Conservation (phyloP, 2,888 invertebrate genomes). For the Helicoverpa assulta region DNA sequence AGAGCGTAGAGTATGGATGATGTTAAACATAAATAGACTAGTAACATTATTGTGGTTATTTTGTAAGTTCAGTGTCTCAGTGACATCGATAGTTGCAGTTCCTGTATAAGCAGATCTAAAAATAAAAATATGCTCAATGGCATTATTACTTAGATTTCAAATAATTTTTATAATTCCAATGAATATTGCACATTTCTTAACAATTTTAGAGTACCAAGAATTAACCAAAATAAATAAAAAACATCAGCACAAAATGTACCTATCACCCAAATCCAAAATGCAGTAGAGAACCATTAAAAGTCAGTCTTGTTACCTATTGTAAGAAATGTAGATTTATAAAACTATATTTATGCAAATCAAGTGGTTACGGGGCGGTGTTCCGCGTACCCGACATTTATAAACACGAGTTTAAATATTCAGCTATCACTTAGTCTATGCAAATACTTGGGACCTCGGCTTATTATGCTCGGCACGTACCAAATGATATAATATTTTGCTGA, state of each 20-base stretch:
- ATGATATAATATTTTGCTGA: slow-evolving; percentile 64
- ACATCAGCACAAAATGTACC: neutral
- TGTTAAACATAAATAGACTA: slow-evolving; percentile 32
- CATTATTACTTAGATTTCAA: neutral
- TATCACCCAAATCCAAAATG: slow-evolving; percentile 16
- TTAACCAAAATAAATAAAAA: no score
- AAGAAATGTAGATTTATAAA: slow-evolving; percentile 52
- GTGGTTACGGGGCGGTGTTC: slow-evolving; percentile 71
- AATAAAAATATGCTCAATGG: neutral
- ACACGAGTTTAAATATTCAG: slow-evolving; percentile 80
- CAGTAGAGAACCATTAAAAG: slow-evolving; percentile 17
- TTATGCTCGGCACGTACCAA: slow-evolving; percentile 55
- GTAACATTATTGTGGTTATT: slow-evolving; percentile 12
- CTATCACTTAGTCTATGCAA: slow-evolving; percentile 83
- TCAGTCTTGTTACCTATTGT: slow-evolving; percentile 16
- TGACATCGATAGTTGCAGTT: slow-evolving; percentile 4
- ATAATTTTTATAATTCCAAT: no score
- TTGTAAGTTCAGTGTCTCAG: slow-evolving; percentile 34
- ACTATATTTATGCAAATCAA: slow-evolving; percentile 75
- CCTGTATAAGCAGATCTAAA: neutral
- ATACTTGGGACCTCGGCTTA: slow-evolving; percentile 71
- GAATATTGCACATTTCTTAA: no score
- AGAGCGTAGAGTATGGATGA: slow-evolving; percentile 1
- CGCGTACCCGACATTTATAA: slow-evolving; percentile 73
- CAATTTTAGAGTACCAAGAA: no score